A percentile compares a stretch with the other conserved stretches of the same genome.
Conservation (phyloP, 2,888 invertebrate species). For the Fabriciana adippe region DNA sequence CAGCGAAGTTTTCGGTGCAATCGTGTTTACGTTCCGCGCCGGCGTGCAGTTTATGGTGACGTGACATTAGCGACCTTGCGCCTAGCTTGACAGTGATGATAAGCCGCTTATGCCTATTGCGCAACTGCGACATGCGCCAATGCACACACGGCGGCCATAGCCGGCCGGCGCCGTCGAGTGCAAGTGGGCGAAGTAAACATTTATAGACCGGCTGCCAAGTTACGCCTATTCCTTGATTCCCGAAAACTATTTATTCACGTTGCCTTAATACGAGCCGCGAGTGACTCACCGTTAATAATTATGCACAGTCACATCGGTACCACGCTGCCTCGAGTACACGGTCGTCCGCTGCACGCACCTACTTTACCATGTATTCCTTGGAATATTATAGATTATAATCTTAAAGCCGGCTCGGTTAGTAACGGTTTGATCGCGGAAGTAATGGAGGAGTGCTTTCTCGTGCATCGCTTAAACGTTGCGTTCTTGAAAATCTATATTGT, state of each 20-base stretch:
- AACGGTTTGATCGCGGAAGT: slow-evolving; percentile 22
- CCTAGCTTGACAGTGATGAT: slow-evolving; percentile 38
- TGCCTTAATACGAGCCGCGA: slow-evolving; percentile 50
- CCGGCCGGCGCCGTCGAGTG: slow-evolving; percentile 46
- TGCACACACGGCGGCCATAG: slow-evolving; percentile 46
- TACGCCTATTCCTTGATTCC: slow-evolving; percentile 32
- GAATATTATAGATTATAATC: slow-evolving; percentile 31
- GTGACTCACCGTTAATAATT: slow-evolving; percentile 53
- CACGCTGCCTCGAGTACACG: slow-evolving; percentile 31
- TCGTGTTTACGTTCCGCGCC: slow-evolving; percentile 75
- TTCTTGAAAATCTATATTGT: slow-evolving; percentile 38
- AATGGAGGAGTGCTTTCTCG: slow-evolving; percentile 13
- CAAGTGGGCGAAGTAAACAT: slow-evolving; percentile 52
- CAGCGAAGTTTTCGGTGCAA: slow-evolving; percentile 74
- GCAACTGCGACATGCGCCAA: slow-evolving; percentile 48
- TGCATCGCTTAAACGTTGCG: slow-evolving; percentile 36
- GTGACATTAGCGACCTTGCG: slow-evolving; percentile 49
- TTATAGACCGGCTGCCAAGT: slow-evolving; percentile 48
- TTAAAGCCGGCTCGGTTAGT: slow-evolving; percentile 27
- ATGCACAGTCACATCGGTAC: slow-evolving; percentile 50
- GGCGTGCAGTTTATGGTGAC: slow-evolving; percentile 59
- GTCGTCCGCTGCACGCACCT: slow-evolving; percentile 24
- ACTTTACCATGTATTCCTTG: slow-evolving; percentile 26
- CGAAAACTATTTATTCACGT: slow-evolving; percentile 44
- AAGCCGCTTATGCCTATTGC: slow-evolving; percentile 43